These are phyloP conservation scores for Nyctibius bracteatus DNA, from an alignment of 2,113 vertebrate species.

Conservation along the genomic window DNA sequence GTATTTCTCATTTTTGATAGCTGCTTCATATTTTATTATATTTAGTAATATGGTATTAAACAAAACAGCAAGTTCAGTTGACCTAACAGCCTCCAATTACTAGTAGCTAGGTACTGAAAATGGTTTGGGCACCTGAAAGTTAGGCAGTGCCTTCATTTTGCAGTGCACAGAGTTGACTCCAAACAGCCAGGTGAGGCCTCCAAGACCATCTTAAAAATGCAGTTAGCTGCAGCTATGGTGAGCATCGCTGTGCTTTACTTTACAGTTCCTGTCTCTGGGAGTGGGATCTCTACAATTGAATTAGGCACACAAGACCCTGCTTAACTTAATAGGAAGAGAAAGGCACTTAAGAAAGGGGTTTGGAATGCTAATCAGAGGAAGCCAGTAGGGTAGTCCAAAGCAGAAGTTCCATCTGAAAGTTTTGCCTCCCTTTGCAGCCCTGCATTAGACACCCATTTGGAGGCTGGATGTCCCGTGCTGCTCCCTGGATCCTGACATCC, in stretches of 20 bases:
- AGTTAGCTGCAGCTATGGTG: not conserved
- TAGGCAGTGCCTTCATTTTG: not conserved
- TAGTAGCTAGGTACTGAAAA: not conserved
- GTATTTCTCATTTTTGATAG: not conserved
- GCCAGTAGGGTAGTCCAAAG: not conserved
- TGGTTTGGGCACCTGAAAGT: not conserved
- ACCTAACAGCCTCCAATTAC: not conserved
- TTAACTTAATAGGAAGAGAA: not conserved
- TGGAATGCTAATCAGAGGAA: not conserved
- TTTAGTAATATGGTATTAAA: not conserved
- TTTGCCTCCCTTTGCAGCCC: not conserved
- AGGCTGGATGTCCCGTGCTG: not conserved
- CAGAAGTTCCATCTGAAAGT: not conserved
- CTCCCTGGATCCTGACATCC: not conserved
- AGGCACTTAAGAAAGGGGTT: not conserved
- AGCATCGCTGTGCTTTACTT: not conserved
- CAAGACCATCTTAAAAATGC: not conserved
- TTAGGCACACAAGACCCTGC: not conserved
- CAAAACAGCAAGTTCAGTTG: not conserved
- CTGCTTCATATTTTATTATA: not conserved
- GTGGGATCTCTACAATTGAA: not conserved
- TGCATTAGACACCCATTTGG: not conserved
- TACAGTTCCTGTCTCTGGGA: not conserved
- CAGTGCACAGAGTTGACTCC: not conserved
- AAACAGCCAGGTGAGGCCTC: not conserved